phyloP scores from a whole-genome alignment of 2,888 invertebrate species.

The Rosalia funebris region DNA sequence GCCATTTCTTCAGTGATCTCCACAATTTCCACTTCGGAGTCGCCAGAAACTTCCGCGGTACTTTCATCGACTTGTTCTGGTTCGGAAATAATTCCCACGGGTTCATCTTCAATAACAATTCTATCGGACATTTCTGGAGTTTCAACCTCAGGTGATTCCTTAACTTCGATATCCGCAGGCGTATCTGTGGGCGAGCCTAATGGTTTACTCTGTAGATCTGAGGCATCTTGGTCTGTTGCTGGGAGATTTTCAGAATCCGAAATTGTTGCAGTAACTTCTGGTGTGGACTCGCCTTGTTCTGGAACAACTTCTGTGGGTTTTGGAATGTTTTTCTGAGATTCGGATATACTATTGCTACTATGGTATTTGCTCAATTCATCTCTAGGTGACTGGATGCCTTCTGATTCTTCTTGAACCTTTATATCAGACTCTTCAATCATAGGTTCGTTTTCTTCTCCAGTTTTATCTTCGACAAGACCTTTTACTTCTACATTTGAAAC shows the following conservation, averaged over 20 bases:
- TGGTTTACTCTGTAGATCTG: too few relatives aligned
- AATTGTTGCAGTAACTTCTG: too few relatives aligned
- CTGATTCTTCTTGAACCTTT: background rate
- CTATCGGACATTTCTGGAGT: too few relatives aligned
- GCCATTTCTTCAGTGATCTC: slow-evolving; percentile 17
- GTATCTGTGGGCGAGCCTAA: too few relatives aligned
- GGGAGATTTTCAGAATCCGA: too few relatives aligned
- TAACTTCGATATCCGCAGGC: too few relatives aligned
- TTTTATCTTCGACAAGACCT: background rate
- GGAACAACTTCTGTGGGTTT: too few relatives aligned
- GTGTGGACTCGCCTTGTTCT: too few relatives aligned
- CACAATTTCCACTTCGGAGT: slow-evolving; percentile 3
- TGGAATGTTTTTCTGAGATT: slow-evolving; percentile 19
- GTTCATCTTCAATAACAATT: background rate
- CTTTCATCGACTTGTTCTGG: background rate
- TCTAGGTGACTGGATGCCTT: background rate
- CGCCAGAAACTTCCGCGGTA: slow-evolving; percentile 8
- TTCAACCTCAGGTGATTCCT: too few relatives aligned
- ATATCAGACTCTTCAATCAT: background rate
- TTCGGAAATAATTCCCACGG: background rate
- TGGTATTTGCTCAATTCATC: background rate
- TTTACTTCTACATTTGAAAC: background rate
- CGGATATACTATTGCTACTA: background rate
- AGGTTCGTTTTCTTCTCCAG: background rate
- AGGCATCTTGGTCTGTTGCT: too few relatives aligned